Evolutionary conservation across 2,888 invertebrate genomes (phyloP).

Genomic region (Pandemis cinnamomeana): DNA sequence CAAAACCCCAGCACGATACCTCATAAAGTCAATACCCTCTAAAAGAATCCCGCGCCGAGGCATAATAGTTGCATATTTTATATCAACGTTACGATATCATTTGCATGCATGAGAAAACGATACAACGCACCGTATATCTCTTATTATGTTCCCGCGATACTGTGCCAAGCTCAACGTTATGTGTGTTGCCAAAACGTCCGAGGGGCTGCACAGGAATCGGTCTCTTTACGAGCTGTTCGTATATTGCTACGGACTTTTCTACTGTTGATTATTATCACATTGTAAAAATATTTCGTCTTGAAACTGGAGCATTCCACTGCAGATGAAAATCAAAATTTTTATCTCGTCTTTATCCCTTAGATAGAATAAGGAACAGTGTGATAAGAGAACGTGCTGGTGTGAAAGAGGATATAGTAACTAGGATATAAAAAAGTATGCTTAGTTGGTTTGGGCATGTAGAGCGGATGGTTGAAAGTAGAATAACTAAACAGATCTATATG

Average conservation of each 20-base stretch:
- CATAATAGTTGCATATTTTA: constrained; percentile 40
- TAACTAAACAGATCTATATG: no score
- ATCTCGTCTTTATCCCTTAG: no score
- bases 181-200: constrained; percentile 36
- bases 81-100: constrained; percentile 32
- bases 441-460: no score
- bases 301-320: no score
- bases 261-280: no score
- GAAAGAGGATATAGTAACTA: no score
- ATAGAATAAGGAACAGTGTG: no score
- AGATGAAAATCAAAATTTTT: no score
- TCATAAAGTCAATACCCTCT: constrained; percentile 2
- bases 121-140: constrained; percentile 33
- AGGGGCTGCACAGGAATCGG: not conserved
- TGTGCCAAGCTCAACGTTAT: constrained; percentile 32
- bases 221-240: not conserved
- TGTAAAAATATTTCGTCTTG: no score
- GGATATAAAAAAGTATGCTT: no score
- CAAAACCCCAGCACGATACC: not conserved
- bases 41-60: not conserved
- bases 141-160: constrained; percentile 32
- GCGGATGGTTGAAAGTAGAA: no score
- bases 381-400: no score
- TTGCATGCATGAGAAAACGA: constrained; percentile 42
- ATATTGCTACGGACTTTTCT: not conserved